Percentiles rank a stretch among this genome's conserved stretches.
Conservation (phyloP, 1,140 invertebrate species). For the Stegodyphus dumicola region DNA sequence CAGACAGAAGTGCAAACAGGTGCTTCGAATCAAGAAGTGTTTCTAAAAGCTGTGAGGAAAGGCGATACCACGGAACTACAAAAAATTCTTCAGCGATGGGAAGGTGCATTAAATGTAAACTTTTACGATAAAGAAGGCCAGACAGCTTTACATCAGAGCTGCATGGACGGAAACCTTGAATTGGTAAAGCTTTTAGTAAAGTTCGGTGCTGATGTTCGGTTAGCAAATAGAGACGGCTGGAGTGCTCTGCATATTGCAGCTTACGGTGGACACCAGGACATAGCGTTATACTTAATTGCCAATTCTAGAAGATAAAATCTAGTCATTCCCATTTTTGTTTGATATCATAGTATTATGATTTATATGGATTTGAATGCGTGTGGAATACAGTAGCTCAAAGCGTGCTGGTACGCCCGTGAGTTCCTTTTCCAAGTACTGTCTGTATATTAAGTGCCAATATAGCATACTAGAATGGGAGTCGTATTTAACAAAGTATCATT, state of each 20-base stretch:
- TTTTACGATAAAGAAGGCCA: constrained; percentile 70
- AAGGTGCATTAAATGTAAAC: constrained; percentile 68
- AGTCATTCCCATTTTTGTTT: constrained; percentile 39
- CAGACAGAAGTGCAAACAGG: constrained; percentile 51
- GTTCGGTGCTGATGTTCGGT: constrained; percentile 71
- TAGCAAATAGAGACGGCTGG: constrained; percentile 72
- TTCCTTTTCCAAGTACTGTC: background rate
- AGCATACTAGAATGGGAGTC: constrained; percentile 41
- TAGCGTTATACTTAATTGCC: constrained; percentile 68
- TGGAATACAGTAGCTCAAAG: background rate
- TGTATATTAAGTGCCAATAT: constrained; percentile 52
- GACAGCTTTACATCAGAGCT: constrained; percentile 71
- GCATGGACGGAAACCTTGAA: constrained; percentile 71
- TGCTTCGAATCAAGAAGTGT: constrained; percentile 66
- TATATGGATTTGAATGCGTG: background rate
- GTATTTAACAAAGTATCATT: constrained; percentile 18
- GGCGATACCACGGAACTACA: constrained; percentile 68
- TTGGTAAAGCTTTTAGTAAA: constrained; percentile 71
- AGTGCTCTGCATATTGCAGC: constrained; percentile 72
- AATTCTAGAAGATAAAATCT: constrained; percentile 58
- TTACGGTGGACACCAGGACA: constrained; percentile 70
- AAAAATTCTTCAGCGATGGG: constrained; percentile 67
- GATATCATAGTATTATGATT: constrained; percentile 55
- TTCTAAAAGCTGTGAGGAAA: constrained; percentile 68
- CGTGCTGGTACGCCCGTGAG: constrained; percentile 29